Base-by-base conservation (phyloP, 1,140 invertebrate species). In the Diorhabda carinulata region DNA sequence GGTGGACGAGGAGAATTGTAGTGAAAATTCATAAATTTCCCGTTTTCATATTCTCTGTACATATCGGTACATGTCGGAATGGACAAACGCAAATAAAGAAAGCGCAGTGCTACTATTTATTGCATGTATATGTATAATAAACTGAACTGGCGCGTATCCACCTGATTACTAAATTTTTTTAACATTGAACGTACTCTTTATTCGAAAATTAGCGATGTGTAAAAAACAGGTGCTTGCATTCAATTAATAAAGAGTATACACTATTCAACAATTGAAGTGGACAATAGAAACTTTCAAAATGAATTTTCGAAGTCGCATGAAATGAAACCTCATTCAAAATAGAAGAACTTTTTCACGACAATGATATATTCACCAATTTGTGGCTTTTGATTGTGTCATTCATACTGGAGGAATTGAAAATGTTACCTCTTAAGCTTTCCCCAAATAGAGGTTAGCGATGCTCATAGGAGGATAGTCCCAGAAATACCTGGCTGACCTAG, bases 1-100 rank as follows among this genome's bases (percentile, higher is more conserved):
- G 77, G 77, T 41, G 76, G 69, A 10, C 71, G 66, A 57, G 68
- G 71, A 40, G 69, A 69, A 44, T 69, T 62, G 60, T 76, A 73
- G 45, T 70, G 67, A 64, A 64, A 64, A 65, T 74, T 72, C 43
- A 47, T 40, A 44, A 69, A 69, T 52, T 70, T 63, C 67, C 70
- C 68, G 40, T 63, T 68, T 25, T 67, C 65, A 58, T 70, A 70
- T 10, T 71, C 64, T n/a, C 71, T 61, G 57, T 71, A 64, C 72
- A 73, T 70, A 61, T 68, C 69, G 64, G 61, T 68, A 67, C 10
- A 47, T 52, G 6, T 63, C 42, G 25, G 61, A 66, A 5, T 42
- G 64, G 61, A 66, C 25, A 69, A 52, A 52, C 47, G 47, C 47
- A 72, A 59, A 63, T 72, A 52, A 57, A 25, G 4, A 9, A 5